These are phyloP conservation scores for Crossocerus cetratus DNA, from an alignment of 2,888 invertebrate genomes.

Conservation along the genomic window DNA sequence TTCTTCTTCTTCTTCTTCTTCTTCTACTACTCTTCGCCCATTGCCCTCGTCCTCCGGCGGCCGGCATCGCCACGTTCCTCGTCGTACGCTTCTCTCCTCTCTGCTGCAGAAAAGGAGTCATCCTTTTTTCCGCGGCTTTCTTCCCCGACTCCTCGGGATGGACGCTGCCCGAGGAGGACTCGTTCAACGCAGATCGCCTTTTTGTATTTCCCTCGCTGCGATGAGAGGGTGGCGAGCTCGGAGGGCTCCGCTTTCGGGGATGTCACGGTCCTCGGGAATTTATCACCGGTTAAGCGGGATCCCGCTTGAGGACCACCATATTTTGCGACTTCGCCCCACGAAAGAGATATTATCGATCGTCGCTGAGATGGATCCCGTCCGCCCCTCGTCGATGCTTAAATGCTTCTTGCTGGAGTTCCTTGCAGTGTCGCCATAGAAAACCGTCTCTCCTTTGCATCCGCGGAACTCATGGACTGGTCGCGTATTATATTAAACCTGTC, in stretches of 20 bases:
- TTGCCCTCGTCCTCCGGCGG: background rate
- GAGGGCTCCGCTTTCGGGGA: conserved; percentile 34
- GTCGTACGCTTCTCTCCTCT: conserved; percentile 28
- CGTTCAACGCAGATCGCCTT: conserved; percentile 55
- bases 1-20: conserved; percentile 31
- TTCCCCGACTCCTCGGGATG: conserved; percentile 46
- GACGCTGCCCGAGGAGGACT: conserved; percentile 40
- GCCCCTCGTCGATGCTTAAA: background rate
- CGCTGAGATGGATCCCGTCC: conserved; percentile 16
- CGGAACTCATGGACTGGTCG: too few species aligned
- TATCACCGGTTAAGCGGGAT: conserved; percentile 65
- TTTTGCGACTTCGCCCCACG: conserved; percentile 9
- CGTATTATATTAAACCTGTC: too few species aligned
- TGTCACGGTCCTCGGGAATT: conserved; percentile 64
- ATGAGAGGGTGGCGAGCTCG: conserved; percentile 29
- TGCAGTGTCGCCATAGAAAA: too few species aligned
- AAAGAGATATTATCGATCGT: conserved; percentile 33
- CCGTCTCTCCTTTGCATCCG: too few species aligned
- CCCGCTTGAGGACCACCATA: conserved; percentile 24
- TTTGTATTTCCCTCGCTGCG: conserved; percentile 61
- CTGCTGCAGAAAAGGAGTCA: conserved; percentile 21
- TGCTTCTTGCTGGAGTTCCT: background rate
- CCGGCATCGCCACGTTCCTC: conserved; percentile 2
- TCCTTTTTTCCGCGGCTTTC: conserved; percentile 41
- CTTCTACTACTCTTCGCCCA: conserved; percentile 19